phyloP scores from a whole-genome alignment of 2,113 vertebrate species.

The Pycnonotus jocosus region DNA sequence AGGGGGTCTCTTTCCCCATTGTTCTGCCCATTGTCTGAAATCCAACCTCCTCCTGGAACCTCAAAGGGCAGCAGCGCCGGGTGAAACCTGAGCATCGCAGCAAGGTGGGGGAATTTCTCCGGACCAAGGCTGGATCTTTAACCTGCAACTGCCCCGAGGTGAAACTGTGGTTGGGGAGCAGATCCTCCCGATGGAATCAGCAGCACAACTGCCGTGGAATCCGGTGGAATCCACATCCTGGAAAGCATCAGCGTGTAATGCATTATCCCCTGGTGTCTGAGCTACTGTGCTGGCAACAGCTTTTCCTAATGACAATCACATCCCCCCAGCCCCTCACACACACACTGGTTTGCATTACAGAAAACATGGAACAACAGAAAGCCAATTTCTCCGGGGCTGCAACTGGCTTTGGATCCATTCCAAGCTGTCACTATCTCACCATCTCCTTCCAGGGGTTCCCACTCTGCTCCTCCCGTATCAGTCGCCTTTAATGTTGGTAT shows the following conservation, averaged over 20 bases:
- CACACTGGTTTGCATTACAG: constrained; percentile 51
- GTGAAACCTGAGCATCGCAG: background rate
- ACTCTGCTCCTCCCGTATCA: background rate
- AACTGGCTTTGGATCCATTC: background rate
- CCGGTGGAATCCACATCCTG: background rate
- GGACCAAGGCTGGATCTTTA: background rate
- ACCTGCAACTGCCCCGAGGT: background rate
- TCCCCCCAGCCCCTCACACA: background rate
- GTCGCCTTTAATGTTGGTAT: background rate
- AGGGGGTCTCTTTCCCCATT: background rate
- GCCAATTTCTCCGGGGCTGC: background rate
- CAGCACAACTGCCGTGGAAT: background rate
- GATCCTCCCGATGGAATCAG: background rate
- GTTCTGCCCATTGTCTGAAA: background rate
- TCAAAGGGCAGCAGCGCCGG: background rate
- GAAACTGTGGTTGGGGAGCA: background rate
- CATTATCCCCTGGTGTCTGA: constrained; percentile 34
- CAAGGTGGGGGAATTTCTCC: background rate
- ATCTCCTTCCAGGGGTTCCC: constrained; percentile 35
- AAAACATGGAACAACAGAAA: background rate
- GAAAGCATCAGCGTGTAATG: constrained; percentile 15
- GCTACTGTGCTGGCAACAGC: constrained; percentile 62
- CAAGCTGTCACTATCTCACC: constrained; percentile 40
- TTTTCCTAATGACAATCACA: constrained; percentile 34
- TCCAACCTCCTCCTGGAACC: background rate